These are phyloP conservation scores for Hypotaenidia okinawae DNA, from an alignment of 2,797 vertebrate genomes.

Conservation along the genomic window DNA sequence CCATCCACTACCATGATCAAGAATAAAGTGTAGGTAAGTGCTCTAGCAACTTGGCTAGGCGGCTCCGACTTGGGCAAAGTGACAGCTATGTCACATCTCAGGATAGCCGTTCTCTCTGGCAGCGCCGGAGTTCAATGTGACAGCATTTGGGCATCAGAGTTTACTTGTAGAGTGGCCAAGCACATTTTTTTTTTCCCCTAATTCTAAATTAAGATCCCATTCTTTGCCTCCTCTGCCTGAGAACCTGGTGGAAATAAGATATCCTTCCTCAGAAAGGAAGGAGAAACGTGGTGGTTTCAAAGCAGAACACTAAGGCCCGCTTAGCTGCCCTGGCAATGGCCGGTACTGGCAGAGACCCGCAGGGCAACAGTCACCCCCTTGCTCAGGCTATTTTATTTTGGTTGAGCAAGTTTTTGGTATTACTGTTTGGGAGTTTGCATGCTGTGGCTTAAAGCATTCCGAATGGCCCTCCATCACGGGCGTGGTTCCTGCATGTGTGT, in stretches of 20 bases:
- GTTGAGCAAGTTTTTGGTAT: not conserved
- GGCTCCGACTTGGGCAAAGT: not conserved
- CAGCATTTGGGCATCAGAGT: not conserved
- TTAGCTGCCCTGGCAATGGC: not conserved
- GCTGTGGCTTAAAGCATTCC: not conserved
- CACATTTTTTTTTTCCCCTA: not conserved
- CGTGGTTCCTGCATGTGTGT: not conserved
- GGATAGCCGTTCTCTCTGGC: not conserved
- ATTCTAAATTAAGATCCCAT: not conserved
- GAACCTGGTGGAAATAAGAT: not conserved
- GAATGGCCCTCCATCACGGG: not conserved
- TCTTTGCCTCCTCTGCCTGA: not conserved
- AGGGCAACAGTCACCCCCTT: not conserved
- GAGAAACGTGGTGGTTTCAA: not conserved
- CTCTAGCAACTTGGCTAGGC: not conserved
- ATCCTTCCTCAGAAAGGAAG: not conserved
- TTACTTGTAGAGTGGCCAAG: not conserved
- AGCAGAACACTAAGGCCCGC: not conserved
- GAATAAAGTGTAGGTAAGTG: not conserved
- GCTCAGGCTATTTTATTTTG: not conserved
- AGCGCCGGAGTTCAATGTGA: not conserved
- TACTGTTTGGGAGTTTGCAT: not conserved
- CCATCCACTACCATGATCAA: not conserved
- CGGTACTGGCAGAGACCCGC: not conserved
- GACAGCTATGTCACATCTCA: not conserved